These are phyloP conservation scores for Ptychochromis oligacanthus DNA, from an alignment of 2,113 vertebrate genomes.

Conservation along the genomic window DNA sequence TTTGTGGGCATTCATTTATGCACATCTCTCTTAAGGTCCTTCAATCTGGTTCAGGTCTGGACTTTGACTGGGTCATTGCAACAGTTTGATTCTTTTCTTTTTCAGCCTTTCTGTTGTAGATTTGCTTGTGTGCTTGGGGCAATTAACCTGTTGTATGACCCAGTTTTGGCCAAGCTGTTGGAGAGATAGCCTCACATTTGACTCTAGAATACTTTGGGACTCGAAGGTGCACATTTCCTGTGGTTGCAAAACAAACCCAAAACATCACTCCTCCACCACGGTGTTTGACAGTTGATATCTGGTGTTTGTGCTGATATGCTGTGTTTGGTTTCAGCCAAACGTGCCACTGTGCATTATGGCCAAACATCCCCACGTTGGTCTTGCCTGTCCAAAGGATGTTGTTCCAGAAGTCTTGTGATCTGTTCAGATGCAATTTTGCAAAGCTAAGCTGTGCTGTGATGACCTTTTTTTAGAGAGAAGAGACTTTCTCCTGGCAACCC, in stretches of 20 bases:
- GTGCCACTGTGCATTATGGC: too few species aligned
- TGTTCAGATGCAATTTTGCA: not conserved
- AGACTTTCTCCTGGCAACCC: too few species aligned
- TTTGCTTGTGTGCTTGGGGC: too few species aligned
- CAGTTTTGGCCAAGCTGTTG: not conserved
- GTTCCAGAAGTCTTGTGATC: not conserved
- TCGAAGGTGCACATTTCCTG: not conserved
- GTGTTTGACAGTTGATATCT: too few species aligned
- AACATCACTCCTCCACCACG: not conserved
- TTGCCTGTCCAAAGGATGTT: too few species aligned
- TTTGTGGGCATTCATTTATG: too few species aligned
- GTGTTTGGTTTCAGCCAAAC: too few species aligned
- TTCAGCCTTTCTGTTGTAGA: not conserved
- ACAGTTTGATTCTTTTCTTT: not conserved
- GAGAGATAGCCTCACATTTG: not conserved
- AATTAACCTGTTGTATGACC: too few species aligned
- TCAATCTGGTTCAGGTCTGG: not conserved
- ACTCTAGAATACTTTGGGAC: not conserved
- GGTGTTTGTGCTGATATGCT: too few species aligned
- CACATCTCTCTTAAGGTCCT: too few species aligned
- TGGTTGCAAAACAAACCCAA: not conserved
- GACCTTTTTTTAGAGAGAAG: not conserved
- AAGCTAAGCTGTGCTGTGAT: not conserved
- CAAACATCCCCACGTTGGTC: not conserved
- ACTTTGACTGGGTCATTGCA: not conserved